Base-by-base conservation (phyloP, 2,113 vertebrate genomes). In the Hylia prasina region DNA sequence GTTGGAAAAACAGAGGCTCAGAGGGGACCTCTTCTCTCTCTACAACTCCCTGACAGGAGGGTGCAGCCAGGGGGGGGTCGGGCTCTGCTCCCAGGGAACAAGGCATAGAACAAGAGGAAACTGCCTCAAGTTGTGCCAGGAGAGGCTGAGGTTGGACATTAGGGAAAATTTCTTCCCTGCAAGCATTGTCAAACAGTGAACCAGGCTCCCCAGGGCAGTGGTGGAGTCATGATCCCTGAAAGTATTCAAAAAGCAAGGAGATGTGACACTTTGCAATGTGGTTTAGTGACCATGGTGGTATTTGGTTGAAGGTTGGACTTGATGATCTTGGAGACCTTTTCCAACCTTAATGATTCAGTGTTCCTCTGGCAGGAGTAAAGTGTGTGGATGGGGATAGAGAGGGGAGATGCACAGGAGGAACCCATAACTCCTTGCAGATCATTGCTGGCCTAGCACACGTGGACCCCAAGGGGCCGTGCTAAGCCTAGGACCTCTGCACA, bases 361-460 rank as follows among this genome's bases (percentile, higher is more conserved):
- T 20, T 58, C 28, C 27, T 85, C 8, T 14, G 31, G 25, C 11
- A 64, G 48, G 53, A 70, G 27, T 10, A 11, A n/a, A 73, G 48
- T 4, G 1, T 44, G 42, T 3, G 5, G 42, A 24, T 53, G 58
- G n/a, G 42, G 57, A 12, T 25, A 50, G 64, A 72, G 69, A 27
- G 28, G 53, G 3, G 28, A 76, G 25, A 22, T 64, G 37, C 20
- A 15, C 65, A 19, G 80, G 22, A 60, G 42, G 33, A 89, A 13
- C 10, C 11, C 5, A 25, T 24, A 48, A 69, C 39, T 68, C 47
- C 64, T 39, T 11, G 1, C 13, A 3, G 47, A 63, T 54, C 0
- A 0, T 14, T 33, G 33, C 65, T 64, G 24, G 42, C 19, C 28
- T 40, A 2, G 3, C 50, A 22, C 10, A 3, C 0, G 0, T 8